Base-by-base conservation (phyloP, 2,888 invertebrate genomes). In the Pachliopta kotzebuea region DNA sequence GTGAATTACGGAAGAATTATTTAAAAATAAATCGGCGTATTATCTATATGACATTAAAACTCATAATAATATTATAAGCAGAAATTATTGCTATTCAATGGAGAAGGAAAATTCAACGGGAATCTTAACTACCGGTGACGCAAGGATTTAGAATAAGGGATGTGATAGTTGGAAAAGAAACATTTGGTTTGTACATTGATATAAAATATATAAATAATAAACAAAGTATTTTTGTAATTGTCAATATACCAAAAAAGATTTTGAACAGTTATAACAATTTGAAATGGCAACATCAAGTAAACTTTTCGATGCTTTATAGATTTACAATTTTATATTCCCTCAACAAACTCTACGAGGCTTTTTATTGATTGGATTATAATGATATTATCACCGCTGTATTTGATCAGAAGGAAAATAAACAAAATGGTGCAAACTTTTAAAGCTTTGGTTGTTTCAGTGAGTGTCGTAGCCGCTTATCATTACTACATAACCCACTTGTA, bases 391-490 rank as follows among this genome's bases (percentile, higher is more conserved):
- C 63, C 55, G 11, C n/a, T 29, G 58, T 55, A 55, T 59, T 31
- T 59, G 14, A 24, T 54, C 21, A 55, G 54, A 23, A 64, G 55
- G 42, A 65, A 53, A 49, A 29, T 65, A 26, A 60, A 60, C 18
- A 57, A 65, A 58, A 81, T 81, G 80, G 69, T 72, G 71, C 76
- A 76, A 67, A 68, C 74, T 45, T 60, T 74, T 21, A 81, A 80
- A 69, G 72, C 76, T 53, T 62, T 77, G 14, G 60, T 76, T 17
- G 72, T 81, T 57, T 73, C 78, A n/a, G 72, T 80, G 4, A 68
- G 74, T 4, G 76, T 80, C 26, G 76, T 80, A 0, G 75, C 76
- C 37, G 75, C 74, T 23, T 82, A 83, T 60, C 77, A 80, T 72
- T 76, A 71, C 63, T 77, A 76, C 57, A 64, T 73, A n/a, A 72